Base-by-base conservation (phyloP, 2,113 vertebrate species). In the Oenanthe melanoleuca region DNA sequence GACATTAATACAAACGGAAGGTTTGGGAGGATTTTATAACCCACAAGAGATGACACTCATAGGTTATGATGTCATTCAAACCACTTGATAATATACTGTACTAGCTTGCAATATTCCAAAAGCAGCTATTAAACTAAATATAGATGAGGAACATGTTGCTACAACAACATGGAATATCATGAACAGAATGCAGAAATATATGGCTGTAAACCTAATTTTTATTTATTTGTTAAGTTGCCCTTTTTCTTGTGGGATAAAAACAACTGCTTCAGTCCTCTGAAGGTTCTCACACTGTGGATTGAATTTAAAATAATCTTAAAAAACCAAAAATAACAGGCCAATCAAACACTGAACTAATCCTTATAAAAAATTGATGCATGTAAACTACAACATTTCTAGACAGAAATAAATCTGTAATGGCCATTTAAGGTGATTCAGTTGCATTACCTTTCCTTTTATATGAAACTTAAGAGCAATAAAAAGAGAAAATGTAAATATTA, bases 111-210 rank as follows among this genome's bases (percentile, higher is more conserved):
- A 95, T 93, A 88, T 89, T 97, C 92, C 86, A 97, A 97, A 97
- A 96, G 88, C 92, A 96, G 83, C 96, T 95, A 97, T 97, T 97
- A 97, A 96, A 96, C 90, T 95, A 96, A 96, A 88, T 93, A 93
- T 93, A 97, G 95, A 93, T 71, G 94, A 96, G 88, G 93, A 90
- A 80, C 73, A 87, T 90, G 93, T 97, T 97, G 93, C 82, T 86
- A 91, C 96, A 97, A 97, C 88, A 97, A 94, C 95, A 97, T 61
- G 47, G 77, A 96, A 92, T 92, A 96, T 97, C 93, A 74, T 55
- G 87, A 97, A 92, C 80, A 96, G 44, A 45, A 95, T 89, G 91
- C 70, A 69, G 88, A 95, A 97, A 96, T 88, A 93, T 52, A 93
- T 37, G 61, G 55, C 84, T 80, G 72, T 70, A 96, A 86, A 92